Conservation (phyloP, 2,888 invertebrate genomes). For the Catotricha subobsoleta region DNA sequence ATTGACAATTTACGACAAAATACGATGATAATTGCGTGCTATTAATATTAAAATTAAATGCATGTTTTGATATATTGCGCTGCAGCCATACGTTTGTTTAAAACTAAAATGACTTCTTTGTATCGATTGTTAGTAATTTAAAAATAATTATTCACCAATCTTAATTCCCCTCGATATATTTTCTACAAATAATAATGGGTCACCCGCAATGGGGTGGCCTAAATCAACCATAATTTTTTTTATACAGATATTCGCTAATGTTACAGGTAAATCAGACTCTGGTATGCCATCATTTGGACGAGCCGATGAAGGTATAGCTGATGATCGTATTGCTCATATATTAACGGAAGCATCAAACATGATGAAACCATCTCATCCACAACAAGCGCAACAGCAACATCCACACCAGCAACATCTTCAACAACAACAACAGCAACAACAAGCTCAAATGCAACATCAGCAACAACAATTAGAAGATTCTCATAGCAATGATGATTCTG, state of each 20-base stretch:
- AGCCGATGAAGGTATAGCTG: conserved; percentile 54
- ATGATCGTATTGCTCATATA: conserved; percentile 86
- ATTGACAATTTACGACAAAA: no score
- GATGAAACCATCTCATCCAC: conserved; percentile 45
- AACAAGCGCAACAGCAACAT: conserved; percentile 30
- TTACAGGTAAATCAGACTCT: conserved; percentile 42
- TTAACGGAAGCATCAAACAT: conserved; percentile 82
- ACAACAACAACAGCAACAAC: conserved; percentile 20
- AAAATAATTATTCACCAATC: no score
- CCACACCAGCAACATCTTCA: conserved; percentile 39
- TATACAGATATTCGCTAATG: conserved; percentile 12
- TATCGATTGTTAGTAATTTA: no score
- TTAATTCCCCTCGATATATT: no score
- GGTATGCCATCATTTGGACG: conserved; percentile 61
- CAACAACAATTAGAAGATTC: conserved; percentile 47
- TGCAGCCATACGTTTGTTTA: no score
- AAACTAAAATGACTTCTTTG: no score
- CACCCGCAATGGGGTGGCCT: conserved; percentile 6
- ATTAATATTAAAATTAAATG: no score
- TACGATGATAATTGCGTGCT: no score
- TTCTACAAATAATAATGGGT: no score
- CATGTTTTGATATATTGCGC: no score
- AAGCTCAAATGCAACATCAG: conserved; percentile 35
- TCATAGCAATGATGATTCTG: conserved; percentile 60
- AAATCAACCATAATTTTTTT: conserved; percentile 8